Evolutionary conservation across 2,797 vertebrate genomes (phyloP).

Genomic region (Lindbergichthys nudifrons): DNA sequence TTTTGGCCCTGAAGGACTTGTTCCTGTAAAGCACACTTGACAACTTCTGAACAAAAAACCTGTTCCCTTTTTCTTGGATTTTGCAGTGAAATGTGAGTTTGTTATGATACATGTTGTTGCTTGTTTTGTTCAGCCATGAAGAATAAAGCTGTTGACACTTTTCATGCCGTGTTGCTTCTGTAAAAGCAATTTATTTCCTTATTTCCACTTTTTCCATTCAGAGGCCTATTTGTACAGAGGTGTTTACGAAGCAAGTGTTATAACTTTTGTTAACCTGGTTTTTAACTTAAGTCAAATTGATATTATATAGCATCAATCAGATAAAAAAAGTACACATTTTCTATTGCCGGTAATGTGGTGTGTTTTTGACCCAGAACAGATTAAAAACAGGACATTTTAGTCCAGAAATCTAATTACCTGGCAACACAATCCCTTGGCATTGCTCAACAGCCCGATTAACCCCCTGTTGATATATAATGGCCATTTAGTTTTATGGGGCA

Average conservation of each 20-base stretch:
- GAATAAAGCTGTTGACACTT: not conserved
- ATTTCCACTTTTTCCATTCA: not conserved
- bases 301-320: not conserved
- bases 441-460: constrained; percentile 53
- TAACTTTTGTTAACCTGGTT: not conserved
- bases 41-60: constrained; percentile 17
- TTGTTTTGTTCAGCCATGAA: not conserved
- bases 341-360: not conserved
- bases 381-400: constrained; percentile 39
- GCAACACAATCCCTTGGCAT: constrained; percentile 39
- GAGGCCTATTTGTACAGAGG: not conserved
- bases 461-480: constrained; percentile 63
- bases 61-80: constrained; percentile 14
- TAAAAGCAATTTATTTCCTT: constrained; percentile 1
- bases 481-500: constrained; percentile 64
- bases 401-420: constrained; percentile 53
- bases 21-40: constrained; percentile 16
- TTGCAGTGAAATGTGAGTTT: constrained; percentile 16
- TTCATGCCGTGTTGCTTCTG: not conserved
- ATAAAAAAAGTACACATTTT: not conserved
- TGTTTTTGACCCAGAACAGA: constrained; percentile 45
- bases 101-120: not conserved
- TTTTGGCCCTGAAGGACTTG: constrained; percentile 11
- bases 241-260: constrained; percentile 2
- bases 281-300: constrained; percentile 2